Evolutionary conservation across 1,140 invertebrate species (phyloP).

Genomic region (Leptopilina boulardi): DNA sequence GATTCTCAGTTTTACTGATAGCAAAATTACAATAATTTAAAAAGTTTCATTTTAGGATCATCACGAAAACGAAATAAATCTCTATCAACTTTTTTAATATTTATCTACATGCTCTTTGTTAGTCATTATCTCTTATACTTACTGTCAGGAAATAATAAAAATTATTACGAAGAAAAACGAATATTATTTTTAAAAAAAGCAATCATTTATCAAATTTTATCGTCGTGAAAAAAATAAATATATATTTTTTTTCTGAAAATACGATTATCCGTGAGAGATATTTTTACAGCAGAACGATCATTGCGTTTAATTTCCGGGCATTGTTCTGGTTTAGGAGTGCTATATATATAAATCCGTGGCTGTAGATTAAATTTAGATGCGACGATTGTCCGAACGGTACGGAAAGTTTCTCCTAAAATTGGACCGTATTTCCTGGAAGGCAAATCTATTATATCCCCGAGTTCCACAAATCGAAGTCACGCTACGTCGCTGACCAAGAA

Average conservation of each 20-base stretch:
- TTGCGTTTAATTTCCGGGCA: slow-evolving; percentile 11
- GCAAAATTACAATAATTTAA: too few species aligned
- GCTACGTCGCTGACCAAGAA: slow-evolving; percentile 30
- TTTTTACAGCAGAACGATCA: background rate
- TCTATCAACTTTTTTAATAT: too few species aligned
- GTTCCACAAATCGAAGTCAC: slow-evolving; percentile 31
- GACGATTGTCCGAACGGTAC: slow-evolving; percentile 14
- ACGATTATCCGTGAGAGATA: background rate
- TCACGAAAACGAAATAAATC: too few species aligned
- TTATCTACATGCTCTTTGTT: too few species aligned
- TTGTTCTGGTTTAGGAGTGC: background rate
- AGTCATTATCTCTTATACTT: too few species aligned
- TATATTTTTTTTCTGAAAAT: background rate
- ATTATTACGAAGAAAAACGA: too few species aligned
- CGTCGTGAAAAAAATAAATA: too few species aligned
- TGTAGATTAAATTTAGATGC: slow-evolving; percentile 23
- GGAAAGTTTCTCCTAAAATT: slow-evolving; percentile 30
- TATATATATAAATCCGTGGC: background rate
- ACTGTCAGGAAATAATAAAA: too few species aligned
- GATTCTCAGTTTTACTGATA: too few species aligned
- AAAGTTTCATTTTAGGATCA: too few species aligned
- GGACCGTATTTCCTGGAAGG: slow-evolving; percentile 25
- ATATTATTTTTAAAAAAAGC: too few species aligned
- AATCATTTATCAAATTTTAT: too few species aligned
- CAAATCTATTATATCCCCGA: slow-evolving; percentile 28